Evolutionary conservation across 2,113 vertebrate genomes (phyloP), one percentile per base, ranked within the genome.

Genomic region (Suricata suricatta): DNA sequence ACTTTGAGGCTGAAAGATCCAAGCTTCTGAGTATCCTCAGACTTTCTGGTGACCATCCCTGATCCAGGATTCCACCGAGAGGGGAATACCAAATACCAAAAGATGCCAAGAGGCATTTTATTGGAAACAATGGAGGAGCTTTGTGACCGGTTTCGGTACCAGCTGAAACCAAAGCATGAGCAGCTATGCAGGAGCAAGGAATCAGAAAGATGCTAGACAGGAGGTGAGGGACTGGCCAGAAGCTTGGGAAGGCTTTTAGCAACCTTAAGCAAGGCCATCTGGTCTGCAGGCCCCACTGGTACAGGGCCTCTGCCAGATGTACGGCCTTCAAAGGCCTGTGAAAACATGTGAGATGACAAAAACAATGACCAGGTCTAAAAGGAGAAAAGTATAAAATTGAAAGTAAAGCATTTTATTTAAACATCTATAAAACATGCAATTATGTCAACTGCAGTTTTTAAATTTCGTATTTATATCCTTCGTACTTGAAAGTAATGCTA

Each of bases 371-470:
- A 6, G 38, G 13, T 60, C 90, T 77, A 74, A 95, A 96, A 92
- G 57, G 25, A 27, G 72, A 81, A 89, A 93, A 82, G 27, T 52
- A 81, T 71, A 74, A 90, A 87, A 88, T 35, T 17, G 47, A 71
- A 88, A 79, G 23, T 35, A 80, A 71, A 27, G n/a, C 12, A 54
- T 92, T 79, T 90, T 88, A 76, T 50, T 92, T 86, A 84, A 84
- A 68, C 38, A 33, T 96, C n/a, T 71, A 15, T 93, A 81, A 90
- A 83, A 92, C 74, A 83, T 31, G 21, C 3, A 69, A 84, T 95
- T 80, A 88, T 16, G 27, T 90, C 83, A 54, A 50, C 25, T 76
- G 88, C n/a, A 8, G 64, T 89, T 90, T 90, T 89, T 35, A 81
- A 93, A 47, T 71, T 85, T 35, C 74, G 31, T 74, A 27, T 79